A percentile compares a stretch with the other conserved stretches of the same genome.
These are phyloP conservation scores for Drosophila punjabiensis DNA, from an alignment of 1,140 invertebrate genomes.

Conservation along the genomic window DNA sequence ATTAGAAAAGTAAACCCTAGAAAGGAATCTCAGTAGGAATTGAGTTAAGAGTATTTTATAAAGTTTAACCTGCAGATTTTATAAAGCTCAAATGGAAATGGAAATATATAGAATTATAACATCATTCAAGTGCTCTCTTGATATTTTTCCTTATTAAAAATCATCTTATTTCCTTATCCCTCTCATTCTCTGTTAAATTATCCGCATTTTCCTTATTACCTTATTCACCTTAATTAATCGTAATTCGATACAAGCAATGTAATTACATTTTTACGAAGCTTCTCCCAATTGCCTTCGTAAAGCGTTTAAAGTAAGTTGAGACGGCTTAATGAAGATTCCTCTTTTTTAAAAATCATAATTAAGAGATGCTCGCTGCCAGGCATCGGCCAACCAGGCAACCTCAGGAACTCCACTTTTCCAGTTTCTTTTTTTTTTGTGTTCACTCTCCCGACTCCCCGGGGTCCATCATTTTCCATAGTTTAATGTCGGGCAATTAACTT, in stretches of 20 bases:
- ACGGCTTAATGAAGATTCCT: constrained; percentile 20
- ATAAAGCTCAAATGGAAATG: too few relatives aligned
- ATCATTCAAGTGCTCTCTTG: neutral
- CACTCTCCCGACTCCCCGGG: constrained; percentile 10
- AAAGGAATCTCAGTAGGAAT: neutral
- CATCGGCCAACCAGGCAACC: neutral
- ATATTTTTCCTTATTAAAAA: neutral
- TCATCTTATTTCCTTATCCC: neutral
- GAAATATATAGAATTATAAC: neutral
- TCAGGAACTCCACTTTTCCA: constrained; percentile 12
- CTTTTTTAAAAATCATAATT: constrained; percentile 49
- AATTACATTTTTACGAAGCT: constrained; percentile 16
- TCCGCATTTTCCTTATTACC: constrained; percentile 11
- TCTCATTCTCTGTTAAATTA: constrained; percentile 2
- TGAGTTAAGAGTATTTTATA: neutral
- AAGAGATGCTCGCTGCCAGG: constrained; percentile 29
- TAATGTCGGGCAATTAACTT: constrained; percentile 82
- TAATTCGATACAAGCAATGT: constrained; percentile 21
- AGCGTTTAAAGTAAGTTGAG: constrained; percentile 29
- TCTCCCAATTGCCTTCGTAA: constrained; percentile 1
- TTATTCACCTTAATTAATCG: constrained; percentile 12
- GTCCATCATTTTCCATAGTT: constrained; percentile 73
- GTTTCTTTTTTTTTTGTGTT: constrained; percentile 18
- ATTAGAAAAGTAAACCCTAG: neutral
- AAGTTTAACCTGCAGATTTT: neutral